phyloP scores from a whole-genome alignment of 2,888 invertebrate species.

The Leptinotarsa haldemani region DNA sequence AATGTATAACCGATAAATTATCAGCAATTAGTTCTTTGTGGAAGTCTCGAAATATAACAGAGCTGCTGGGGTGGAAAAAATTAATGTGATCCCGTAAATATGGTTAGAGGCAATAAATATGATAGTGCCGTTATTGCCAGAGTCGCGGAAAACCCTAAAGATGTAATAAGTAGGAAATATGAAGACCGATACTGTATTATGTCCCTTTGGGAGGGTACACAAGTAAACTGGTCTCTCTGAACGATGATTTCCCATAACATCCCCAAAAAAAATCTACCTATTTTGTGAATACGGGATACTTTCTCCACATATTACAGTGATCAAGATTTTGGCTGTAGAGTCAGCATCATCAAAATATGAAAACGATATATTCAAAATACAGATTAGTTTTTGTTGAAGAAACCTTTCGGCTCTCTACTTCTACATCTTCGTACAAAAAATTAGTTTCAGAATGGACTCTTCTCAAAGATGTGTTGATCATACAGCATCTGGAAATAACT shows the following conservation, averaged over 20 bases:
- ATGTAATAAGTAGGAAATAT: constrained; percentile 60
- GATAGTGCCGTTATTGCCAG: constrained; percentile 50
- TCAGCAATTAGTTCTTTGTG: constrained; percentile 36
- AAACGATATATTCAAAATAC: too few species aligned
- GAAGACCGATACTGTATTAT: constrained; percentile 61
- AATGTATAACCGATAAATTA: constrained; percentile 44
- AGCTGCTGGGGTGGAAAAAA: constrained; percentile 54
- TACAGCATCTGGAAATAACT: too few species aligned
- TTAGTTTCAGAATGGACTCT: too few species aligned
- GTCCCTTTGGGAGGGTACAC: constrained; percentile 41
- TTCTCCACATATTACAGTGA: too few species aligned
- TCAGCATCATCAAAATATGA: too few species aligned
- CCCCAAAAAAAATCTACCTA: too few species aligned
- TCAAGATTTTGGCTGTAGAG: too few species aligned
- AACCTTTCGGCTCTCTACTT: too few species aligned
- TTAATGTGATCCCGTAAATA: constrained; percentile 61
- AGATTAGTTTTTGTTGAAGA: too few species aligned
- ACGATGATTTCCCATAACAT: background rate
- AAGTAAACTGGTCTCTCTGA: constrained; percentile 31
- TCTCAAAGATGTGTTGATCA: too few species aligned
- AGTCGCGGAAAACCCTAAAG: constrained; percentile 48
- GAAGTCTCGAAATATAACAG: constrained; percentile 26
- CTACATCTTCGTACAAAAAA: too few species aligned
- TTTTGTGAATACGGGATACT: too few species aligned
- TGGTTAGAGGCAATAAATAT: constrained; percentile 60